Base-by-base conservation (phyloP, 2,797 vertebrate genomes). In the Enteromius anoplus region DNA sequence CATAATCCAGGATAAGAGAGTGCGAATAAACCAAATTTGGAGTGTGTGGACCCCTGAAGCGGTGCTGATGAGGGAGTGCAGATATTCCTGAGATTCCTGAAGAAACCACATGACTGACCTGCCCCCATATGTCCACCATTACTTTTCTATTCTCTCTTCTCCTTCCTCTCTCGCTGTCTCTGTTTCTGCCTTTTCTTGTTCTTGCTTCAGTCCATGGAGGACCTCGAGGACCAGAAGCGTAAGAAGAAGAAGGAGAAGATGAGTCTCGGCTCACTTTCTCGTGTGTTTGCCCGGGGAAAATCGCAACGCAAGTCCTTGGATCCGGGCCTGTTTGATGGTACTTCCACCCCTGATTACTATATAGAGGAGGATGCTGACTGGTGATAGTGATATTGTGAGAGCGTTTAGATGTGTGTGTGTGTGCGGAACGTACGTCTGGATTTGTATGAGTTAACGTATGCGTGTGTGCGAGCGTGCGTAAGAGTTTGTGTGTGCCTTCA, bases 161-260 rank as follows among this genome's bases (percentile, higher is more conserved):
- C 62, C 45, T 69, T 70, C 53, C 19, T 88, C 68, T 87, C 68
- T 55, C 70, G 73, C 70, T 70, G 29, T 70, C 66, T 51, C 51
- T 71, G 53, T 65, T 29, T 79, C 78, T 82, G 23, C 58, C 32
- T 69, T 72, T 75, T 80, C 1, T 19, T 0, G 32, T 84, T 49
- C 49, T 85, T 51, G 14, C 4, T 83, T 0, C 92, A 99, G 98
- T 99, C 98, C 92, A 96, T 98, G 95, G 98, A 99, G 93, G 98
- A 99, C 88, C 95, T 99, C 90, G 97, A 99, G 93, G 98, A 99
- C 93, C 98, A 98, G 95, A 99, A 98, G 93, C 95, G 97, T 95
- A 99, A 98, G 94, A 99, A 99, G 94, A 99, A 99, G 93, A 99
- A 99, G 92, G 98, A 99, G 93, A 99, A 99, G 93, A 97, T 99